Conservation (phyloP, 2,113 vertebrate genomes). For the Alces alces region DNA sequence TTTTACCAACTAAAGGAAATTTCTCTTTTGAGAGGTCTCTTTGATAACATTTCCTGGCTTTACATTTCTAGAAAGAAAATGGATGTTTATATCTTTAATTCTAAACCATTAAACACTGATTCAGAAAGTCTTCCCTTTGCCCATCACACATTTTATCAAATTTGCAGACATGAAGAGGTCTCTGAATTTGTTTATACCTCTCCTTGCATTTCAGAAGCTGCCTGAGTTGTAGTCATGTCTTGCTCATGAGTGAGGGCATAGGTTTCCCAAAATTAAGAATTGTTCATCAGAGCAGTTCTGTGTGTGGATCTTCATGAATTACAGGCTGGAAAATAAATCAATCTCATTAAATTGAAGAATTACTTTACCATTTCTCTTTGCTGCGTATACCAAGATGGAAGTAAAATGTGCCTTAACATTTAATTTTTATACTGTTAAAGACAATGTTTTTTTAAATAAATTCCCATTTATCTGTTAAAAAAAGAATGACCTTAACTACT, state of each 20-base stretch:
- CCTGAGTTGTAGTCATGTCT: background rate
- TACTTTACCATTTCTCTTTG: background rate
- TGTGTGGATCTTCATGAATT: background rate
- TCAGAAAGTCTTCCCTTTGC: background rate
- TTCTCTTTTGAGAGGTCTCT: background rate
- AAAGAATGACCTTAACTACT: background rate
- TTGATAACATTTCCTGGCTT: slow-evolving; percentile 14
- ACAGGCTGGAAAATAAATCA: background rate
- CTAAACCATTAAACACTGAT: background rate
- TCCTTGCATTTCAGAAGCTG: background rate
- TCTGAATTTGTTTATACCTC: background rate
- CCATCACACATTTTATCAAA: background rate
- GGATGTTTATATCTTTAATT: background rate
- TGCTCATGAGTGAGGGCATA: background rate
- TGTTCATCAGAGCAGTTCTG: background rate
- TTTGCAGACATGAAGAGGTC: background rate
- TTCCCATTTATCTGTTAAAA: background rate
- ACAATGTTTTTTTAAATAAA: background rate
- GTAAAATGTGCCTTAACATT: background rate
- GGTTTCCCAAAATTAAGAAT: background rate
- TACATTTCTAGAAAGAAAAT: background rate
- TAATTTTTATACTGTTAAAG: background rate
- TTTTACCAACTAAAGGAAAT: background rate
- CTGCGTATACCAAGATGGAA: background rate
- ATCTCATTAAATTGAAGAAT: background rate